Evolutionary conservation across 2,888 invertebrate species (phyloP).

Genomic region (Nymphalis c-album): DNA sequence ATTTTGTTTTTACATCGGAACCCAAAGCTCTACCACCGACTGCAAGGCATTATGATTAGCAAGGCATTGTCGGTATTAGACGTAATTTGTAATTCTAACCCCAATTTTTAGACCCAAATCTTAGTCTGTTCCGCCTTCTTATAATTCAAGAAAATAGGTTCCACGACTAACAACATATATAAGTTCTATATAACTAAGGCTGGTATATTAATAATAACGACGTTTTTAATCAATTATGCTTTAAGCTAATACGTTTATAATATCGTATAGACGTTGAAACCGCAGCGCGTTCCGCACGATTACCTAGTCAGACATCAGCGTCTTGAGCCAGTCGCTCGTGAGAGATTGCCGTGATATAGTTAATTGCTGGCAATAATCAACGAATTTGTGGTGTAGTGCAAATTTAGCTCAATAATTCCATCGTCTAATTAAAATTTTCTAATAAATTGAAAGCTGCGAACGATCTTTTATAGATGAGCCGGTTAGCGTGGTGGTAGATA

Average conservation of each 20-base stretch:
- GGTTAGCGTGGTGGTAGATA: too few relatives aligned
- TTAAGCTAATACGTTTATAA: not conserved
- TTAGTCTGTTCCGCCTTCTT: too few relatives aligned
- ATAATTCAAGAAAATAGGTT: too few relatives aligned
- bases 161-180: too few relatives aligned
- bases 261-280: conserved; percentile 18
- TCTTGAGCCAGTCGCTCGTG: conserved; percentile 16
- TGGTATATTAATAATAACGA: not conserved
- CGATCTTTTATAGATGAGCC: too few relatives aligned
- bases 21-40: too few relatives aligned
- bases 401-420: not conserved
- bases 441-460: not conserved
- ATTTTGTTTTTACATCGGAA: too few relatives aligned
- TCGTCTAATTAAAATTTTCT: not conserved
- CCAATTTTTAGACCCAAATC: too few relatives aligned
- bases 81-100: too few relatives aligned
- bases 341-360: conserved; percentile 25
- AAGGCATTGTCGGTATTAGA: too few relatives aligned
- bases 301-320: conserved; percentile 49
- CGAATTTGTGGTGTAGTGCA: conserved; percentile 5
- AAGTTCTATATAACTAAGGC: too few relatives aligned
- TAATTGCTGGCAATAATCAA: conserved; percentile 21
- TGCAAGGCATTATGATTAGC: too few relatives aligned
- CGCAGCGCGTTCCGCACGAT: conserved; percentile 47
- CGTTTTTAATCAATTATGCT: conserved; percentile 7